Evolutionary conservation across 1,140 invertebrate genomes (phyloP), one percentile per base, ranked within the genome.

Genomic region (Danaus plexippus): DNA sequence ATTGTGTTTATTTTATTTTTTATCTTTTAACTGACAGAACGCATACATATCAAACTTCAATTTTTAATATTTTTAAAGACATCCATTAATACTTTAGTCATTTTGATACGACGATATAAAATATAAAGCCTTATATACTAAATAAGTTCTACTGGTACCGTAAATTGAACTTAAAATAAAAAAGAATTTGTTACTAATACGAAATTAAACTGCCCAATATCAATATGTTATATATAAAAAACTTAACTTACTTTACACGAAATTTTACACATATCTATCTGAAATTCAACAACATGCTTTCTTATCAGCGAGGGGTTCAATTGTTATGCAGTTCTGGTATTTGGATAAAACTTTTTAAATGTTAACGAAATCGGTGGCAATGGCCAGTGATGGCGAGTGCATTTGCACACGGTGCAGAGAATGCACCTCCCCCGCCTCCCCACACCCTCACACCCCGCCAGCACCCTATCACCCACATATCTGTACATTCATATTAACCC

Each of bases 301-400:
- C 22, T 32, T 4, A 32, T 32, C 22, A 3, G 22, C 22, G 22
- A 32, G 22, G 7, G 22, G 22, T 32, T 32, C 22, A 2, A 32
- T 60, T 55, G 52, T 61, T 48, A 47, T 60, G 47, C 52, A 40
- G 52, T 49, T 42, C 44, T 53, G 45, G 44, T 52, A 47, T 52
- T 44, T 61, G 42, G 48, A 61, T 50, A 46, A 59, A 58, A 57
- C 63, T 73, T 75, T 51, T 62, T 65, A 66, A 74, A 64, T 68
- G 59, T 61, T 73, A 60, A 66, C 68, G 67, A 71, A 72, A 73
- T 73, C 64, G 70, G 72, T 74, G 77, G 72, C 75, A 80, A 77
- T 66, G 77, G 68, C 75, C 75, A 80, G 71, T 59, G 67, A 66
- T 59, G 66, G 75, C 70, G 58, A 58, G 50, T 69, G 71, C 71